phyloP scores from a whole-genome alignment of 2,797 vertebrate species.

The Sebastes steindachneri region DNA sequence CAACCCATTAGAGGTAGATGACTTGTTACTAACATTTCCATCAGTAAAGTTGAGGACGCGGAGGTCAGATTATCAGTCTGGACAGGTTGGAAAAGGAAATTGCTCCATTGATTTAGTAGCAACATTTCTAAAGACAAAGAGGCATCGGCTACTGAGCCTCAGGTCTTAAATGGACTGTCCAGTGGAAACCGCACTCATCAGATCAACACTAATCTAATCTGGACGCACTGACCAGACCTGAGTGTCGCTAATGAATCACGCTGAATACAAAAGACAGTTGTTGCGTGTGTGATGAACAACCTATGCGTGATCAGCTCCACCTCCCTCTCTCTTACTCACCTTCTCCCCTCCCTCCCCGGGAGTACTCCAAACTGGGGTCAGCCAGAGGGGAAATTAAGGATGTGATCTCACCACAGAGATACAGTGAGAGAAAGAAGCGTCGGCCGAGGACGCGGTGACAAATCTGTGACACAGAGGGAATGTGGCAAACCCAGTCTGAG shows the following conservation, averaged over 20 bases:
- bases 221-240: constrained; percentile 36
- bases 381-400: constrained; percentile 32
- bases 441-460: constrained; percentile 23
- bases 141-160: not conserved
- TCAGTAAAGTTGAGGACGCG: not conserved
- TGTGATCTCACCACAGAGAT: constrained; percentile 27
- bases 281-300: constrained; percentile 14
- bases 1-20: constrained; percentile 26
- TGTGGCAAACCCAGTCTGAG: constrained; percentile 1
- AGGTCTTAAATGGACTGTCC: constrained; percentile 12
- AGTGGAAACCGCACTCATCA: constrained; percentile 55
- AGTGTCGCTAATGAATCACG: constrained; percentile 40
- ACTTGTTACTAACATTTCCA: constrained; percentile 8
- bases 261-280: constrained; percentile 33
- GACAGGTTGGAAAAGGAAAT: constrained; percentile 8
- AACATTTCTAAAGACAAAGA: constrained; percentile 11
- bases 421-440: not conserved
- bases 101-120: not conserved
- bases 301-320: constrained; percentile 9
- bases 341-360: constrained; percentile 6
- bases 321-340: constrained; percentile 27
- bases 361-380: constrained; percentile 17
- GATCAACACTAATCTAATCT: constrained; percentile 59
- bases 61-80: not conserved
- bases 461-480: constrained; percentile 31